Evolutionary conservation across 2,888 invertebrate species (phyloP).

Genomic region (Amphimallon solstitiale): DNA sequence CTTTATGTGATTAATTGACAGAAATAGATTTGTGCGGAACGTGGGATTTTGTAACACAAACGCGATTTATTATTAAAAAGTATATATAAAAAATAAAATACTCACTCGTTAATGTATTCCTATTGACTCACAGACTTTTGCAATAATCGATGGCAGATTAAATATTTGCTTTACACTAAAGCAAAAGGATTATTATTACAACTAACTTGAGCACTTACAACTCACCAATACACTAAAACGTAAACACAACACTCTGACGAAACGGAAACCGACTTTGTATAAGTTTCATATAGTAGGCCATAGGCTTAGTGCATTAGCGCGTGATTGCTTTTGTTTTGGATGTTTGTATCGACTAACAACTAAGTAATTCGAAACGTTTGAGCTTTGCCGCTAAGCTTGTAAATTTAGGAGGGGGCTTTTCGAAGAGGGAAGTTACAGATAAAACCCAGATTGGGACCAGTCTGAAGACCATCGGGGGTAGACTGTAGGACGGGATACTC

Average conservation of each 20-base stretch:
- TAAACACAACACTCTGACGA: conserved; percentile 24
- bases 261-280: conserved; percentile 21
- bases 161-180: background rate
- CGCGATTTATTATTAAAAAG: too few relatives aligned
- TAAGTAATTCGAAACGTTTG: conserved; percentile 58
- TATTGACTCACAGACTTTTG: background rate
- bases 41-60: too few relatives aligned
- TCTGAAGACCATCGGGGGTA: conserved; percentile 57
- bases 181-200: conserved; percentile 7
- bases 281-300: conserved; percentile 29
- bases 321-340: conserved; percentile 40
- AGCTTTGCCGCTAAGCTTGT: conserved; percentile 51
- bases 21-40: too few relatives aligned
- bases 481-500: conserved; percentile 55
- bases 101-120: conserved; percentile 6
- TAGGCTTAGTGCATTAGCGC: conserved; percentile 30
- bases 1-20: too few relatives aligned
- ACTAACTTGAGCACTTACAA: conserved; percentile 14
- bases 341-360: conserved; percentile 44
- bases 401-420: conserved; percentile 42
- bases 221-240: conserved; percentile 22
- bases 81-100: background rate
- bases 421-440: conserved; percentile 46
- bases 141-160: background rate
- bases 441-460: conserved; percentile 53